A percentile compares a stretch with the other conserved stretches of the same genome.
These are phyloP conservation scores for Drosophila biarmipes DNA, from an alignment of 1,140 invertebrate genomes.

Conservation along the genomic window DNA sequence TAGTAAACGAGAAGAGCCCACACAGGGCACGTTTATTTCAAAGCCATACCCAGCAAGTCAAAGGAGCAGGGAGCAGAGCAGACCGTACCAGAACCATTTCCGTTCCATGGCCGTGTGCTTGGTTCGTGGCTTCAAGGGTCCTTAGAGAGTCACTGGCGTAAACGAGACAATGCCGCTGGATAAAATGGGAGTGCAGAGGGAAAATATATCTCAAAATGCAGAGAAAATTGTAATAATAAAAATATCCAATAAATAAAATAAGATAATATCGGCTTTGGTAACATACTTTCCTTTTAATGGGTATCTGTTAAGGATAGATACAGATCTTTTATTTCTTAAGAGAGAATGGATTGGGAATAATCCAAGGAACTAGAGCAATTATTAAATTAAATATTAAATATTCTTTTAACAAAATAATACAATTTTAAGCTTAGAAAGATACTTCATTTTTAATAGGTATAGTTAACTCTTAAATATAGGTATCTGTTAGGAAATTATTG, in stretches of 20 bases:
- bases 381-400: too few relatives aligned
- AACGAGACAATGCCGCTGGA: slow-evolving; percentile 64
- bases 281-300: not conserved
- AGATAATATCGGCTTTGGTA: not conserved
- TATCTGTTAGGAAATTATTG: too few relatives aligned
- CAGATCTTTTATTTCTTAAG: too few relatives aligned
- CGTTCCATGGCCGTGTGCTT: slow-evolving; percentile 40
- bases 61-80: slow-evolving; percentile 19
- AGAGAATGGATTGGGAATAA: too few relatives aligned
- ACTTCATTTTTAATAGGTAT: too few relatives aligned
- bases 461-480: too few relatives aligned
- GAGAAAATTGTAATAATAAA: not conserved
- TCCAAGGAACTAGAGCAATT: too few relatives aligned
- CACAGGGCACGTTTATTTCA: slow-evolving; percentile 30
- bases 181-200: slow-evolving; percentile 1
- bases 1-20: slow-evolving; percentile 26
- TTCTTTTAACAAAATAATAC: too few relatives aligned
- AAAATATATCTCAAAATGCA: slow-evolving; percentile 1
- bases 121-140: slow-evolving; percentile 50
- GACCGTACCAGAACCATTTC: slow-evolving; percentile 35
- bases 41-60: slow-evolving; percentile 16
- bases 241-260: not conserved
- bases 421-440: too few relatives aligned
- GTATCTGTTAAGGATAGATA: too few relatives aligned
- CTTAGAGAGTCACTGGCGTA: slow-evolving; percentile 76